phyloP scores from a whole-genome alignment of 2,888 invertebrate species.

The Kuschelorhynchus macadamiae region DNA sequence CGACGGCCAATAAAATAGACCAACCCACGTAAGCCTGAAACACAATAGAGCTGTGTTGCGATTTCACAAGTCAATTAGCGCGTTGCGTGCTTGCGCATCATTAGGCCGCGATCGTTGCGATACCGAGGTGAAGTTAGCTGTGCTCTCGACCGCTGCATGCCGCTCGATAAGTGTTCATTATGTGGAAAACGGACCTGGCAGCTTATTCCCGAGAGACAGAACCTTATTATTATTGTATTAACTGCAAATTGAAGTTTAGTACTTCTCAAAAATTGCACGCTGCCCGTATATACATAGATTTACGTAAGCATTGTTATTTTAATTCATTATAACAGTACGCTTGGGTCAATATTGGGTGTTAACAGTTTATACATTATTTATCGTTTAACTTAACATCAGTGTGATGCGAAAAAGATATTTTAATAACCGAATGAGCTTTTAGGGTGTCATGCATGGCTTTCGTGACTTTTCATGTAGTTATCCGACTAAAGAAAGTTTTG shows the following conservation, averaged over 20 bases:
- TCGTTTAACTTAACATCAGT: background rate
- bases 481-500: constrained; percentile 1
- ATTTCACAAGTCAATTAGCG: constrained; percentile 68
- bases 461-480: constrained; percentile 10
- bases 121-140: constrained; percentile 53
- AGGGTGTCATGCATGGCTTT: constrained; percentile 6
- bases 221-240: constrained; percentile 61
- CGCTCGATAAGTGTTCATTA: constrained; percentile 63
- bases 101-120: constrained; percentile 59
- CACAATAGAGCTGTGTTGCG: constrained; percentile 41
- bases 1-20: constrained; percentile 29
- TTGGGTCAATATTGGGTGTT: constrained; percentile 30
- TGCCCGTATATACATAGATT: constrained; percentile 34
- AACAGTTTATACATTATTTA: constrained; percentile 26
- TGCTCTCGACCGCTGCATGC: constrained; percentile 42
- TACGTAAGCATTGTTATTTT: constrained; percentile 51
- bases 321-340: constrained; percentile 45
- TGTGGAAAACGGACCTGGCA: constrained; percentile 61
- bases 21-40: constrained; percentile 27
- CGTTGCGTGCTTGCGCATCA: constrained; percentile 66
- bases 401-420: too few species aligned
- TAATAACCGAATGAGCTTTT: constrained; percentile 2
- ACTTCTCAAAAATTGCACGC: constrained; percentile 54
- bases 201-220: constrained; percentile 54
- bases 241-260: constrained; percentile 58